Percentiles rank a stretch among this genome's conserved stretches.
Conservation (phyloP, 2,888 invertebrate genomes). For the Tineola bisselliella region DNA sequence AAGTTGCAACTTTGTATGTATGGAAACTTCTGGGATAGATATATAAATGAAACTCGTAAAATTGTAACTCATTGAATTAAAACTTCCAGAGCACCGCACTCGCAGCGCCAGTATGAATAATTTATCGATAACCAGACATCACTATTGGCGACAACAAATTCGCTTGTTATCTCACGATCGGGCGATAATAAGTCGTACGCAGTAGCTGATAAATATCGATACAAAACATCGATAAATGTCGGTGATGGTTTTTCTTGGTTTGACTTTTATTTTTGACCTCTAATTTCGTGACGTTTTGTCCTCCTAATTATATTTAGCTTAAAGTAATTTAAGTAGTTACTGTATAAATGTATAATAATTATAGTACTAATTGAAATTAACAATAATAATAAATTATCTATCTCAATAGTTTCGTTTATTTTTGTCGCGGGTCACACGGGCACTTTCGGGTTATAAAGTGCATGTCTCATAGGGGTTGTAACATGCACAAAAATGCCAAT, state of each 20-base stretch:
- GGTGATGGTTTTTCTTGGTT: neutral
- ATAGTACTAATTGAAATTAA: too few relatives aligned
- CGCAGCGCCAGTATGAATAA: neutral
- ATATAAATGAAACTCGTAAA: neutral
- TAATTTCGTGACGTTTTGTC: neutral
- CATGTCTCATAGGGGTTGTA: neutral
- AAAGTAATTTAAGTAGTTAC: too few relatives aligned
- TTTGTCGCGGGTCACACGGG: neutral
- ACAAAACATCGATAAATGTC: constrained; percentile 11
- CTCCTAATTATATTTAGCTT: too few relatives aligned
- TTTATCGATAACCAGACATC: constrained; percentile 13
- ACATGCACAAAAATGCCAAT: neutral
- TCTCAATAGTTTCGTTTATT: too few relatives aligned
- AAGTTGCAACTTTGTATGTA: too few relatives aligned
- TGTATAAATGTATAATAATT: too few relatives aligned
- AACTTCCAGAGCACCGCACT: neutral
- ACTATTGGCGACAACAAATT: constrained; percentile 44
- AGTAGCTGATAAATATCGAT: constrained; percentile 24
- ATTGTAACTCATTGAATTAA: neutral
- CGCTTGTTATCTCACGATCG: constrained; percentile 53
- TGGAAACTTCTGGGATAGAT: too few relatives aligned
- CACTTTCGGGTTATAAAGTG: neutral
- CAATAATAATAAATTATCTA: too few relatives aligned
- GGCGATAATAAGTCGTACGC: constrained; percentile 46
- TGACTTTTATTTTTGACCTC: neutral